phyloP scores from a whole-genome alignment of 92 coral and sea anemone genomes.

The Siderastrea radians region DNA sequence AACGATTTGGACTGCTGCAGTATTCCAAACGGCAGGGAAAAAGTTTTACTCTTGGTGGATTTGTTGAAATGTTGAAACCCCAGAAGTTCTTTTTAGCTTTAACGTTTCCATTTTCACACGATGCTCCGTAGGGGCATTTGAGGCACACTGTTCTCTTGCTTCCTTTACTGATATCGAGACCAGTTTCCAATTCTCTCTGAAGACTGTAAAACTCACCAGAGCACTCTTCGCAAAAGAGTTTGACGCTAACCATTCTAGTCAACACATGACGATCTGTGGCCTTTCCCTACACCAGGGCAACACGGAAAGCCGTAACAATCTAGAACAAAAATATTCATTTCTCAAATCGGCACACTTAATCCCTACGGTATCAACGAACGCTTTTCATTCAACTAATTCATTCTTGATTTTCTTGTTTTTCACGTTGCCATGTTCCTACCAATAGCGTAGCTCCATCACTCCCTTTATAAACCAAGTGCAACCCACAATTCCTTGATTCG shows the following conservation, averaged over 20 bases:
- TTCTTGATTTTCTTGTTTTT: no score
- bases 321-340: no score
- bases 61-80: constrained; percentile 28
- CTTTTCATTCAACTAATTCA: no score
- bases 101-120: constrained; percentile 24
- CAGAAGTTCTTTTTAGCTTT: constrained; percentile 67
- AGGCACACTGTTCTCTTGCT: not conserved
- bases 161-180: not conserved
- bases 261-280: no score
- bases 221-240: constrained; percentile 57
- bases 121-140: constrained; percentile 51
- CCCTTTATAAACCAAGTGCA: no score
- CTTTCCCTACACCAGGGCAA: no score
- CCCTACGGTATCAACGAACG: no score
- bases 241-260: not conserved
- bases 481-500: no score
- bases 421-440: no score
- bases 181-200: constrained; percentile 28
- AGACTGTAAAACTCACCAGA: constrained; percentile 50
- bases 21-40: constrained; percentile 62
- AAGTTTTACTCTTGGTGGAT: constrained; percentile 31
- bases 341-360: no score
- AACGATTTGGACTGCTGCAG: constrained; percentile 20
- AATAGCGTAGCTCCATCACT: no score
- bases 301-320: no score